Conservation (phyloP, 2,888 invertebrate species). For the Seira ritae region DNA sequence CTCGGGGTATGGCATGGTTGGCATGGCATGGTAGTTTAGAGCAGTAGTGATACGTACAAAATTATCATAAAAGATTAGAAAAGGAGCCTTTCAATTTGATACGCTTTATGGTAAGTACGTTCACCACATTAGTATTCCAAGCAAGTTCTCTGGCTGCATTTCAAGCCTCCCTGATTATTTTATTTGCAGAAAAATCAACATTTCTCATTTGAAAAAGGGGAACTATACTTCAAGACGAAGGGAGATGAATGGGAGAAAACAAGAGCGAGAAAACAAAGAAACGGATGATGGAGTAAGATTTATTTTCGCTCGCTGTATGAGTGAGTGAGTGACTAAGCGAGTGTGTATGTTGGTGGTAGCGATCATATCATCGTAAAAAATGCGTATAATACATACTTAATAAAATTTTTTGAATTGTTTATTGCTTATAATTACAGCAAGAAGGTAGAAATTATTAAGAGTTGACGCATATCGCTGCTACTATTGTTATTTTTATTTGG, state of each 20-base stretch:
- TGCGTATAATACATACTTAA: background rate
- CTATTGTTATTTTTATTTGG: constrained; percentile 16
- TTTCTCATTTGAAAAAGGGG: background rate
- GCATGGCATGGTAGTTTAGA: no score
- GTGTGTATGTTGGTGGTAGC: background rate
- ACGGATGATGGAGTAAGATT: constrained; percentile 6
- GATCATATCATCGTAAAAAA: background rate
- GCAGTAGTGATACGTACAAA: background rate
- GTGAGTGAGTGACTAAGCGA: no score
- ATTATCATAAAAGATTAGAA: constrained; percentile 9
- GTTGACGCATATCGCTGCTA: constrained; percentile 44
- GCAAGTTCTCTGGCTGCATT: constrained; percentile 17
- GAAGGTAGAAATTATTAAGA: constrained; percentile 22
- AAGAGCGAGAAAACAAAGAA: background rate
- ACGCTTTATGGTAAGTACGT: background rate
- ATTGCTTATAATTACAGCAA: constrained; percentile 51
- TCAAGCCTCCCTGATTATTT: constrained; percentile 8
- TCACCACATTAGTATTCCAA: constrained; percentile 38
- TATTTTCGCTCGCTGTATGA: background rate
- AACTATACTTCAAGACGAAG: background rate
- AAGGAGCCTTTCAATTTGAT: constrained; percentile 7
- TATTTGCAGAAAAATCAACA: constrained; percentile 11
- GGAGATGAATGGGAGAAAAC: background rate
- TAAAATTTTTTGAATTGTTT: constrained; percentile 35
- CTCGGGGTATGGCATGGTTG: no score